These are phyloP conservation scores for Phenacoccus solenopsis DNA, from an alignment of 1,140 invertebrate species.

Conservation along the genomic window DNA sequence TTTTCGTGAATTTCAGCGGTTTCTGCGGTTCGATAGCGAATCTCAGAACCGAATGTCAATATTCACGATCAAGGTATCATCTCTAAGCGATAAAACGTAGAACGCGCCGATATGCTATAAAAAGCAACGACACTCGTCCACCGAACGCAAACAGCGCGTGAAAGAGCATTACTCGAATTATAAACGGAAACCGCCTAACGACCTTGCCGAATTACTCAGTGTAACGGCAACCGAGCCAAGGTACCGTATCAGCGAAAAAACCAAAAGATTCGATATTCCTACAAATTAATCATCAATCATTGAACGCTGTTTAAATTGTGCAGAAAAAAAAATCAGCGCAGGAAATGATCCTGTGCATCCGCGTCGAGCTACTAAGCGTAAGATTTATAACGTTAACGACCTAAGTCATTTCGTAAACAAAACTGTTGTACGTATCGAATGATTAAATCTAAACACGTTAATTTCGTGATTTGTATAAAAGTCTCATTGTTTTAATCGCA, in stretches of 20 bases:
- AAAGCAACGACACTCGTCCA: background rate
- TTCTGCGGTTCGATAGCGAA: background rate
- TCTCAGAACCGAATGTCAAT: background rate
- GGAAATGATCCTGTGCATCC: background rate
- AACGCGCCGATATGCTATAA: background rate
- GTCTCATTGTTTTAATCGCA: background rate
- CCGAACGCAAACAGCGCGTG: background rate
- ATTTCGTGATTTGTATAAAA: background rate
- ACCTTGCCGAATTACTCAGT: background rate
- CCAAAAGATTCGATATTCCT: background rate
- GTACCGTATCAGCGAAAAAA: background rate
- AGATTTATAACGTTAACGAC: background rate
- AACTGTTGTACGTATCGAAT: background rate
- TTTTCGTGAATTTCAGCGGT: background rate
- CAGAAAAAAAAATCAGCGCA: background rate
- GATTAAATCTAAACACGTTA: background rate
- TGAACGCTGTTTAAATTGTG: background rate
- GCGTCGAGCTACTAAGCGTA: background rate
- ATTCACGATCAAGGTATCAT: background rate
- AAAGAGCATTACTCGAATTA: background rate
- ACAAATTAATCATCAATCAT: background rate
- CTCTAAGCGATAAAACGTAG: background rate
- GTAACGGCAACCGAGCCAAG: background rate
- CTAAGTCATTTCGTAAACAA: background rate
- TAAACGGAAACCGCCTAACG: background rate